Evolutionary conservation across 2,888 invertebrate species (phyloP).

Genomic region (Drosophila tripunctata): DNA sequence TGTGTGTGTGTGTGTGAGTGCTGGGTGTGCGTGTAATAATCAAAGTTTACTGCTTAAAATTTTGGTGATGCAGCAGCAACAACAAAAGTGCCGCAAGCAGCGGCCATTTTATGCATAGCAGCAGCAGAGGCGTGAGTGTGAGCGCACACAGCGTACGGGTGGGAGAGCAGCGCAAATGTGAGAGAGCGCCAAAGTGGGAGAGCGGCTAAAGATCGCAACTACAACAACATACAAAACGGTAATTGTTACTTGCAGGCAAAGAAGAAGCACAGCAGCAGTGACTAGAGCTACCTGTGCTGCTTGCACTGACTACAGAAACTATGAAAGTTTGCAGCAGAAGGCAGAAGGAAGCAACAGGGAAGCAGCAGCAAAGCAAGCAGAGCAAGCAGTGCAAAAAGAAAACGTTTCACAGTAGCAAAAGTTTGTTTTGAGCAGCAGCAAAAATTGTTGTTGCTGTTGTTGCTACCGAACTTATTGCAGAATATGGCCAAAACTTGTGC

Average conservation of each 20-base stretch:
- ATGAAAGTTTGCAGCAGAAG: conserved; percentile 34
- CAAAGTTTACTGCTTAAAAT: conserved; percentile 66
- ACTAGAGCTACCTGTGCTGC: not conserved
- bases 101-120: conserved; percentile 38
- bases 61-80: conserved; percentile 48
- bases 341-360: not conserved
- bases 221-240: conserved; percentile 51
- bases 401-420: conserved; percentile 14
- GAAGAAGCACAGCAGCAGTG: conserved; percentile 10
- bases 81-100: conserved; percentile 41
- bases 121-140: conserved; percentile 8
- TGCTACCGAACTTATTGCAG: conserved; percentile 56
- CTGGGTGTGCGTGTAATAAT: conserved; percentile 41
- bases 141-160: not conserved
- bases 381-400: not conserved
- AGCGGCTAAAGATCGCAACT: conserved; percentile 32
- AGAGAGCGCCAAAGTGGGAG: not conserved
- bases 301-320: conserved; percentile 31
- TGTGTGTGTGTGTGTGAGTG: not conserved
- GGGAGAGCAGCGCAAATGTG: not conserved
- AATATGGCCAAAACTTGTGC: conserved; percentile 43
- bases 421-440: conserved; percentile 25
- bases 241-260: conserved; percentile 61
- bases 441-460: conserved; percentile 13
- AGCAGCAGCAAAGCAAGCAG: not conserved